Percentiles rank a stretch among this genome's conserved stretches.
These are phyloP conservation scores for Bufo gargarizans DNA, from an alignment of 2,113 vertebrate genomes.

Conservation along the genomic window DNA sequence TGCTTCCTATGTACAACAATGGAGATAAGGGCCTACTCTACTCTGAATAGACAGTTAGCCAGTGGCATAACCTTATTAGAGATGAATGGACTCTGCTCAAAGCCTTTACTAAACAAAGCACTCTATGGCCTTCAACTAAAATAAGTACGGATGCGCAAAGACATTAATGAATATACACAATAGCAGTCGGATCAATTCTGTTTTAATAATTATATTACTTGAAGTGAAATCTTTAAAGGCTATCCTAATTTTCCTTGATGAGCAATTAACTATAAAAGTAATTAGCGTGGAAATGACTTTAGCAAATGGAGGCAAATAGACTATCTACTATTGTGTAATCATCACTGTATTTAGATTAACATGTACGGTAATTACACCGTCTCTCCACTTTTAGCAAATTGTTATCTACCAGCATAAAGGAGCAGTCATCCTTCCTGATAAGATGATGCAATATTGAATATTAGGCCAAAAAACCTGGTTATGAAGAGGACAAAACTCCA, in stretches of 20 bases:
- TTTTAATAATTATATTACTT: constrained; percentile 36
- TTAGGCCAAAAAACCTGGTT: neutral
- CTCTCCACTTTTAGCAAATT: neutral
- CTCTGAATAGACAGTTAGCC: neutral
- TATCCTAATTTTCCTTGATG: constrained; percentile 26
- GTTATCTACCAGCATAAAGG: neutral
- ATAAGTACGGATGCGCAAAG: neutral
- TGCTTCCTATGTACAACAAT: neutral
- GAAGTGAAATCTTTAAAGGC: constrained; percentile 10
- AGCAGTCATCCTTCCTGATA: neutral
- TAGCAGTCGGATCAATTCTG: constrained; percentile 8
- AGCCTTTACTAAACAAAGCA: neutral
- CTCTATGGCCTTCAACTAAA: constrained; percentile 10
- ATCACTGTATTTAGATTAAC: neutral
- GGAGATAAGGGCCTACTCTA: neutral
- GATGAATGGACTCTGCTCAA: constrained; percentile 9
- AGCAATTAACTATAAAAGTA: constrained; percentile 38
- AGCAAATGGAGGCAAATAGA: constrained; percentile 18
- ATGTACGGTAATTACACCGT: neutral
- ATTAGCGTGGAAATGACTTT: constrained; percentile 20
- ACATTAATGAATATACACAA: constrained; percentile 10
- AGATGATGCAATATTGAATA: neutral
- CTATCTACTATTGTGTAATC: neutral
- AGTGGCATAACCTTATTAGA: constrained; percentile 32
- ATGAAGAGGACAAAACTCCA: neutral